Evolutionary conservation across 2,113 vertebrate species (phyloP).

Genomic region (Addax nasomaculatus): DNA sequence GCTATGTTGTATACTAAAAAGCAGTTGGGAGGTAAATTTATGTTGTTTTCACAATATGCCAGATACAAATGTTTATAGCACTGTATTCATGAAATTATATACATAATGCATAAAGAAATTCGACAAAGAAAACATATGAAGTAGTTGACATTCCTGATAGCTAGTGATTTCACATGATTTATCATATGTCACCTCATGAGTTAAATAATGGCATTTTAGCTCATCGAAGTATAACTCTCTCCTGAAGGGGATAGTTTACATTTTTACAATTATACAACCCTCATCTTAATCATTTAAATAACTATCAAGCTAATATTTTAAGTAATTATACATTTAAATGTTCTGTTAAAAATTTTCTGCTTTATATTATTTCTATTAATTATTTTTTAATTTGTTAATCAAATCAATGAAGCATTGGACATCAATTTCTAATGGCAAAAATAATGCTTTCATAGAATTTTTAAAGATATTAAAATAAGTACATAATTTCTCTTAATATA

Average conservation of each 20-base stretch:
- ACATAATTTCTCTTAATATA: background rate
- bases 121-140: background rate
- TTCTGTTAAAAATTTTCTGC: background rate
- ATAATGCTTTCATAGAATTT: background rate
- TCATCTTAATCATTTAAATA: background rate
- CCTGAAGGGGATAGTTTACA: background rate
- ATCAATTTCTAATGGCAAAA: background rate
- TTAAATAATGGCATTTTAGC: background rate
- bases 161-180: conserved; percentile 4
- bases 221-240: background rate
- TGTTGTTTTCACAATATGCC: background rate
- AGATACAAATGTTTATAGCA: background rate
- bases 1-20: background rate
- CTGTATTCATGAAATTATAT: conserved; percentile 18
- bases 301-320: background rate
- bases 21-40: background rate
- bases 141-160: background rate
- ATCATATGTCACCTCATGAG: background rate
- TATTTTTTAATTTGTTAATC: background rate
- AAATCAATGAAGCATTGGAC: background rate
- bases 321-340: background rate
- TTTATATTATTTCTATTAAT: background rate
- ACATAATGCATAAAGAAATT: conserved; percentile 3
- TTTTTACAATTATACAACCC: background rate
- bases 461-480: background rate